Percentiles rank a stretch among this genome's conserved stretches.
phyloP scores from a whole-genome alignment of 2,888 invertebrate species.

The Pseudococcus jackbeardsleyi region DNA sequence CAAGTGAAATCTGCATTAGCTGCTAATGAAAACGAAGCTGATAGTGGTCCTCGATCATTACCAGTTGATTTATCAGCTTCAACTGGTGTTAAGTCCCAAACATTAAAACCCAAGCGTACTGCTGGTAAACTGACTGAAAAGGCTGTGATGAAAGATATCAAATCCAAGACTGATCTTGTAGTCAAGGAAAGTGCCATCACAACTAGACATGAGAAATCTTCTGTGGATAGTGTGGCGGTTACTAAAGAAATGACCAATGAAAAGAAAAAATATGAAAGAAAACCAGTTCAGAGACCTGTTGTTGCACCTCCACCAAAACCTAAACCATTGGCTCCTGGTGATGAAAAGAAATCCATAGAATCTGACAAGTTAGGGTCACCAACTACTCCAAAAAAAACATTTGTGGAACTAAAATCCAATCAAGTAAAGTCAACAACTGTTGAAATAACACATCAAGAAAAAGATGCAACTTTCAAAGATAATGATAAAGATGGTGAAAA shows the following conservation, averaged over 20 bases:
- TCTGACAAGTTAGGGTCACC: conserved; percentile 71
- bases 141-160: conserved; percentile 69
- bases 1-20: not conserved
- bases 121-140: conserved; percentile 69
- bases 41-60: conserved; percentile 21
- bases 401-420: conserved; percentile 69
- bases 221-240: conserved; percentile 67
- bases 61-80: not conserved
- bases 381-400: conserved; percentile 80
- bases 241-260: conserved; percentile 60
- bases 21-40: conserved; percentile 66
- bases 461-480: conserved; percentile 54
- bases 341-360: conserved; percentile 22
- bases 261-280: conserved; percentile 71
- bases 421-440: conserved; percentile 70
- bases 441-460: conserved; percentile 67
- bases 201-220: conserved; percentile 61
- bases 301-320: not conserved
- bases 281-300: conserved; percentile 69
- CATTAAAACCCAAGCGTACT: conserved; percentile 67
- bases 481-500: too few relatives aligned
- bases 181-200: conserved; percentile 68
- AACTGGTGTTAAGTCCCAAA: conserved; percentile 67
- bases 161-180: conserved; percentile 70
- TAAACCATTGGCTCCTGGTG: not conserved